phyloP scores from a whole-genome alignment of 1,140 invertebrate species.

The Sarcophaga bullata region DNA sequence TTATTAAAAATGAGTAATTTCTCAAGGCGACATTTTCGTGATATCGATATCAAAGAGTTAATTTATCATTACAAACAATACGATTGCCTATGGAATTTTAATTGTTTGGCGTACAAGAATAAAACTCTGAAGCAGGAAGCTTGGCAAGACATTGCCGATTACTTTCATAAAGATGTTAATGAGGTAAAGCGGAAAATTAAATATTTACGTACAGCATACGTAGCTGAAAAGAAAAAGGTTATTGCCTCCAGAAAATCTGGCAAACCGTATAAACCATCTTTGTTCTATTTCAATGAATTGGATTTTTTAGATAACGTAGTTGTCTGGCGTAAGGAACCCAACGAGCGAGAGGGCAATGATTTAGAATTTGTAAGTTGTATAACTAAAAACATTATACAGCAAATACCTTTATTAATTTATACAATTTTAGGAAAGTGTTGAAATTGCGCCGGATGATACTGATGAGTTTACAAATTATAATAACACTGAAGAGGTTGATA shows the following conservation, averaged over 20 bases:
- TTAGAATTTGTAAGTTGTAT: not conserved
- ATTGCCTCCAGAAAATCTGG: not conserved
- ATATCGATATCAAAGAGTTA: conserved; percentile 31
- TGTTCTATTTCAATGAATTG: conserved; percentile 43
- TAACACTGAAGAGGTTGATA: not conserved
- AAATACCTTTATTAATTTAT: not conserved
- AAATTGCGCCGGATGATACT: not conserved
- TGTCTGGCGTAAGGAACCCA: not conserved
- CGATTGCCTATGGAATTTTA: conserved; percentile 42
- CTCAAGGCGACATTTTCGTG: not conserved
- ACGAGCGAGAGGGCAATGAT: not conserved
- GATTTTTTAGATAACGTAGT: conserved; percentile 33
- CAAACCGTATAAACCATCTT: not conserved
- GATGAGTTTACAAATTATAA: not conserved
- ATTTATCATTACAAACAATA: conserved; percentile 28
- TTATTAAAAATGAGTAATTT: not conserved
- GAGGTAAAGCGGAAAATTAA: conserved; percentile 41
- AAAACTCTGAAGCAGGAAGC: conserved; percentile 16
- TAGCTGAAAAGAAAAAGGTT: conserved; percentile 43
- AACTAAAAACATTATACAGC: not conserved
- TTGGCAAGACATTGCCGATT: conserved; percentile 26
- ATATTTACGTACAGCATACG: conserved; percentile 38
- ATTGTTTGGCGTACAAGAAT: conserved; percentile 31
- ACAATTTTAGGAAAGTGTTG: not conserved
- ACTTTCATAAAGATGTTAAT: conserved; percentile 22